These are phyloP conservation scores for Lasioglossum zephyrum DNA, from an alignment of 2,888 invertebrate species.

Conservation along the genomic window DNA sequence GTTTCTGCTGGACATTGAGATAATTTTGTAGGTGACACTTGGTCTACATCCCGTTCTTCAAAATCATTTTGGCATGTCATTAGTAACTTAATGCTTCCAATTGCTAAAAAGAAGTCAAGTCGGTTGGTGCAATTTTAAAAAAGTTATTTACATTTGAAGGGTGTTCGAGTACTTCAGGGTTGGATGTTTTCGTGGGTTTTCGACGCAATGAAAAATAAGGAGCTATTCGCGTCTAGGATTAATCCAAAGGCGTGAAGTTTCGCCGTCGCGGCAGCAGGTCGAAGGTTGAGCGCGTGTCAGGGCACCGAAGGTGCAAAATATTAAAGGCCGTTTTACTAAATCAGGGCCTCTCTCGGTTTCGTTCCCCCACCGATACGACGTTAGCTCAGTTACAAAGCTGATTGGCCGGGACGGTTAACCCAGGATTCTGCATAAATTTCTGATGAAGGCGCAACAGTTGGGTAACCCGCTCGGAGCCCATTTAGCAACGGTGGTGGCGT, in stretches of 20 bases:
- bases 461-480: slow-evolving; percentile 75
- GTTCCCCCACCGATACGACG: slow-evolving; percentile 65
- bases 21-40: neutral
- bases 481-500: slow-evolving; percentile 70
- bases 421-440: slow-evolving; percentile 80
- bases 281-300: slow-evolving; percentile 22
- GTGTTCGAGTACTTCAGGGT: neutral
- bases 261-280: neutral
- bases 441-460: slow-evolving; percentile 82
- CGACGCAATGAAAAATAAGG: neutral
- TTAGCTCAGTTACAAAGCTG: slow-evolving; percentile 76
- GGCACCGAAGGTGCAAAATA: slow-evolving; percentile 67
- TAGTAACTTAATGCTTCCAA: too few species aligned
- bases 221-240: neutral
- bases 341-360: slow-evolving; percentile 58
- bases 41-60: neutral
- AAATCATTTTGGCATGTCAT: too few species aligned
- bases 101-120: too few species aligned
- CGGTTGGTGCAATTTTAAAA: too few species aligned
- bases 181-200: neutral
- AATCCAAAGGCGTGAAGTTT: slow-evolving; percentile 2
- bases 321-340: slow-evolving; percentile 75
- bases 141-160: too few species aligned
- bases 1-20: neutral
- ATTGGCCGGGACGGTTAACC: slow-evolving; percentile 78